Conservation (phyloP, 2,888 invertebrate species). For the Himalopsyche anomala region DNA sequence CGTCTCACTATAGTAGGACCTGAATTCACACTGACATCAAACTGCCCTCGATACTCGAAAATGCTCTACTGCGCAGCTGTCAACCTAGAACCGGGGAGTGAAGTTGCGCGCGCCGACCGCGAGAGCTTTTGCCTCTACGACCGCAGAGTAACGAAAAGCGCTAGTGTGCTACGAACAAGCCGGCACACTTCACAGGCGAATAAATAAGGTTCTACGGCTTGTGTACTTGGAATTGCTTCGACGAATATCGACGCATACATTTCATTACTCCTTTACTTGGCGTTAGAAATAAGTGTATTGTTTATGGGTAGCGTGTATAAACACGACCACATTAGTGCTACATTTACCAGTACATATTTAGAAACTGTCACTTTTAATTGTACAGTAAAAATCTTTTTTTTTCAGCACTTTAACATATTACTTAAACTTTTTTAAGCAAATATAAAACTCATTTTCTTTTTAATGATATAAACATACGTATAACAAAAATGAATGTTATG, state of each 20-base stretch:
- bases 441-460: too few relatives aligned
- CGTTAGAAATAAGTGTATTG: not conserved
- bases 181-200: not conserved
- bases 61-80: not conserved
- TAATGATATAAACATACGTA: too few relatives aligned
- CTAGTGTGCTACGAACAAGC: conserved; percentile 30
- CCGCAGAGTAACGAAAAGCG: not conserved
- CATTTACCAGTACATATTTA: too few relatives aligned
- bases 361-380: too few relatives aligned
- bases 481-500: too few relatives aligned
- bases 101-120: not conserved
- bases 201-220: not conserved
- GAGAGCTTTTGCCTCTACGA: conserved; percentile 20
- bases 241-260: not conserved
- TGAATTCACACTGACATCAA: conserved; percentile 21
- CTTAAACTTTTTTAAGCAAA: too few relatives aligned
- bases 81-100: conserved; percentile 15
- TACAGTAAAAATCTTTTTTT: too few relatives aligned
- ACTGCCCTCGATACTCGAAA: not conserved
- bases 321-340: too few relatives aligned
- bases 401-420: too few relatives aligned
- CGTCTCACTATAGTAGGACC: not conserved
- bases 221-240: not conserved
- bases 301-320: not conserved
- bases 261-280: not conserved